Conservation (phyloP, 2,113 vertebrate genomes). For the Anas platyrhynchos region DNA sequence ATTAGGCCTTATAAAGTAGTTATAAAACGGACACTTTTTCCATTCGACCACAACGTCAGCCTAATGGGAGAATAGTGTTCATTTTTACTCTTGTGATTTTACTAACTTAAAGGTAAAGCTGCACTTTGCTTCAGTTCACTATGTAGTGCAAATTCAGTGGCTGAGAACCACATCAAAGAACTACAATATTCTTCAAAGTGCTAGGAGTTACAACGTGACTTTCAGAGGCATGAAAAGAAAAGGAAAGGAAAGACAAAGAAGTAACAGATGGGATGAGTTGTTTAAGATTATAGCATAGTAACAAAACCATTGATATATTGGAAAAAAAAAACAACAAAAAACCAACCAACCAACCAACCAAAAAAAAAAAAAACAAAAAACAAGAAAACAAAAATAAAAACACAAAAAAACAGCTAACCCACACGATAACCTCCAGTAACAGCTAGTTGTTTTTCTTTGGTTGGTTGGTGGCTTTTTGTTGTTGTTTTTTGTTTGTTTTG, state of each 20-base stretch:
- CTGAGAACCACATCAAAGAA: not conserved
- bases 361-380: not conserved
- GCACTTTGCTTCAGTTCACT: not conserved
- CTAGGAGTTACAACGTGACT: not conserved
- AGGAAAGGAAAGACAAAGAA: not conserved
- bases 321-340: not conserved
- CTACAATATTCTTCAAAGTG: not conserved
- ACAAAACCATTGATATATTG: not conserved
- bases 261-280: not conserved
- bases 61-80: not conserved
- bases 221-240: not conserved
- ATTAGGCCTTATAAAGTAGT: constrained; percentile 1
- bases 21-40: not conserved
- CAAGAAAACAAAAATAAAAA: no score
- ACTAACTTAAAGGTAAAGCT: not conserved
- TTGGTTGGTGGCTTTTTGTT: no score
- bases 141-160: not conserved
- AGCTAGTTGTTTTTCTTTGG: no score
- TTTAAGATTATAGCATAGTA: not conserved
- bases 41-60: not conserved
- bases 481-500: not conserved
- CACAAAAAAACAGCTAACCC: not conserved
- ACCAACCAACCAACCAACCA: no score
- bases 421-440: not conserved
- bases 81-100: not conserved